phyloP scores from a whole-genome alignment of 2,113 vertebrate genomes.

The Todiramphus saurophagus region DNA sequence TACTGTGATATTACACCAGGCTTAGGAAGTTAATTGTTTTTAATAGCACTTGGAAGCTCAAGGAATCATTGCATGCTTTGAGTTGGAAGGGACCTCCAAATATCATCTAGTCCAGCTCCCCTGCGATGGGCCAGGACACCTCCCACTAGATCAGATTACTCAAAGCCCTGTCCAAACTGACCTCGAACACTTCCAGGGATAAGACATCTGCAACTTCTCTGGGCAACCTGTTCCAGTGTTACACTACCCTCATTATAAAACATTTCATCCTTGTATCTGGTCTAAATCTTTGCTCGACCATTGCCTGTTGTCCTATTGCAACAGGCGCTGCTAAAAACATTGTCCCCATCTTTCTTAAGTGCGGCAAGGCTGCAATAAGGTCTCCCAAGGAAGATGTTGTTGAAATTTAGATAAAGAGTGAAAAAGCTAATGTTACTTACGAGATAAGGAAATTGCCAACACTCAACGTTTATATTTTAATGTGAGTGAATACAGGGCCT shows the following conservation, averaged over 20 bases:
- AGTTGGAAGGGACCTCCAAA: not conserved
- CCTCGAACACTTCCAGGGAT: not conserved
- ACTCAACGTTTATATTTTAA: not conserved
- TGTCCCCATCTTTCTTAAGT: not conserved
- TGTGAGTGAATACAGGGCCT: not conserved
- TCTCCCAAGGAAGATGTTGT: not conserved
- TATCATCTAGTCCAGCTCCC: not conserved
- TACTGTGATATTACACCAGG: not conserved
- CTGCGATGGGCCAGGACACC: not conserved
- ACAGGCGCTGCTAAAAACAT: not conserved
- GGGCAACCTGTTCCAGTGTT: not conserved
- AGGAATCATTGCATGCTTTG: not conserved
- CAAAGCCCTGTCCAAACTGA: not conserved
- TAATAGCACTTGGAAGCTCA: not conserved
- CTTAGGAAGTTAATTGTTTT: not conserved
- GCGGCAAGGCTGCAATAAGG: not conserved
- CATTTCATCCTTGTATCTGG: not conserved
- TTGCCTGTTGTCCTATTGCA: not conserved
- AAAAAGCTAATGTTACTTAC: not conserved
- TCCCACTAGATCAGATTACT: not conserved
- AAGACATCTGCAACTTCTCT: not conserved
- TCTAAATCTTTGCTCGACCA: not conserved
- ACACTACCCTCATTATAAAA: not conserved
- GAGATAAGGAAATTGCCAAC: not conserved
- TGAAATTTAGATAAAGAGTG: not conserved